phyloP scores from a whole-genome alignment of 2,797 vertebrate species.

The Dendrocincla tyrannina region DNA sequence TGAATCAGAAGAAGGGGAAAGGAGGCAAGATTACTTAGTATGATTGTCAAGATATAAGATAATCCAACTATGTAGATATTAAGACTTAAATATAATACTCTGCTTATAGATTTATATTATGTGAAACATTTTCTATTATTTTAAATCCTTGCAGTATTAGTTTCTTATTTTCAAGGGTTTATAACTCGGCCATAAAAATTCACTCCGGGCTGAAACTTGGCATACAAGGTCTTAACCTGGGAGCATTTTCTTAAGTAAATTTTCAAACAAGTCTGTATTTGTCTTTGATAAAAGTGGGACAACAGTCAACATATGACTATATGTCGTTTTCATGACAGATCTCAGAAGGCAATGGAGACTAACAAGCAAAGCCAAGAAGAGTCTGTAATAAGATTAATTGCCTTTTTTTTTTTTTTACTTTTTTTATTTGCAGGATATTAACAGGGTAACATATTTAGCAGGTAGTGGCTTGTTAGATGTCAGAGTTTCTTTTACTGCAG shows the following conservation, averaged over 20 bases:
- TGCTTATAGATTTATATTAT: constrained; percentile 85
- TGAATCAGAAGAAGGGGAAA: constrained; percentile 73
- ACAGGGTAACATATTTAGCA: neutral
- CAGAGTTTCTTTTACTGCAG: neutral
- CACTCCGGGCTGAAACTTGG: constrained; percentile 74
- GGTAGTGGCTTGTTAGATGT: neutral
- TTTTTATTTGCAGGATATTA: neutral
- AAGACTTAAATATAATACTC: constrained; percentile 85
- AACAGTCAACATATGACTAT: neutral
- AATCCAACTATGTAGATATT: constrained; percentile 86
- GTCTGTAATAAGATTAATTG: neutral
- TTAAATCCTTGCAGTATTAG: constrained; percentile 83
- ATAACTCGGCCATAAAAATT: constrained; percentile 77
- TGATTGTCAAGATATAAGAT: constrained; percentile 83
- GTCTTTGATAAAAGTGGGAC: neutral
- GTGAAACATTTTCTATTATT: constrained; percentile 88
- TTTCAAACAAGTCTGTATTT: constrained; percentile 64
- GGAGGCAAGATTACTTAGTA: constrained; percentile 78
- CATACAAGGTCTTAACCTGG: constrained; percentile 75
- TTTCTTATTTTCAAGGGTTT: constrained; percentile 84
- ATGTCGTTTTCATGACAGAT: neutral
- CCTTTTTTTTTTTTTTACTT: neutral
- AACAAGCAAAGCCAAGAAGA: neutral
- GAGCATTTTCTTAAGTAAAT: constrained; percentile 66
- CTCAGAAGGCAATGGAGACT: neutral